Evolutionary conservation across 92 coral and sea anemone genomes (phyloP), one percentile per base, ranked within the genome.

Genomic region (Bergia sp.): DNA sequence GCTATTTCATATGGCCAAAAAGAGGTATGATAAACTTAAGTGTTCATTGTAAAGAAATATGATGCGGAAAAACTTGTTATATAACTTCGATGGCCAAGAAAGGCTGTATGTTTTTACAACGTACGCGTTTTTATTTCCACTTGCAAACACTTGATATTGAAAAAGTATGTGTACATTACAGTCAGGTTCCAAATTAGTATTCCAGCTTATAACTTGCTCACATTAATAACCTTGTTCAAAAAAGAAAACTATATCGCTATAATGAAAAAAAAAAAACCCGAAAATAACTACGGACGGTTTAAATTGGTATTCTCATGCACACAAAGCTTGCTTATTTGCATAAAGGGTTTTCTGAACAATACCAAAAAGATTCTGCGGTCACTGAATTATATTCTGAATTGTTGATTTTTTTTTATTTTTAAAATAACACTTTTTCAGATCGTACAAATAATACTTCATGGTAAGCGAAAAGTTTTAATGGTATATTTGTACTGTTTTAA

Each of bases 1-100:
- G 99, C 99, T 1, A 96, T 97, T 82, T 91, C 96, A 3, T 94
- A 86, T 88, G 94, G 96, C 66, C 99, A 97, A 64, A 97, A 97
- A 90, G 99, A 97, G 99, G 99, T 97, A 88, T 38, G 64, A 7
- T 13, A 38, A 29, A 29, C 29, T 29, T 29, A 29, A 29, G 29
- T 76, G 0, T 5, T 21, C 43, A 10, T 50, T 5, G 9, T 29
- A 5, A 29, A 9, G 13, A 38, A 78, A 1, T 10, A 61, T 40
- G n/a, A 18, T 10, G 42, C 72, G 38, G 36, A 2, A 78, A 42
- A 2, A n/a, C 1, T 37, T 74, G 44, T 38, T 9, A 12, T 38
- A 73, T 73, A 37, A n/a, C 41, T 16, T 4, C 21, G 11, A 76
- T 76, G 40, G 10, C 41, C 13, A 44, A 40, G 80, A 76, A 10